Base-by-base conservation (phyloP, 2,797 vertebrate species). In the Macropus fuliginosus region DNA sequence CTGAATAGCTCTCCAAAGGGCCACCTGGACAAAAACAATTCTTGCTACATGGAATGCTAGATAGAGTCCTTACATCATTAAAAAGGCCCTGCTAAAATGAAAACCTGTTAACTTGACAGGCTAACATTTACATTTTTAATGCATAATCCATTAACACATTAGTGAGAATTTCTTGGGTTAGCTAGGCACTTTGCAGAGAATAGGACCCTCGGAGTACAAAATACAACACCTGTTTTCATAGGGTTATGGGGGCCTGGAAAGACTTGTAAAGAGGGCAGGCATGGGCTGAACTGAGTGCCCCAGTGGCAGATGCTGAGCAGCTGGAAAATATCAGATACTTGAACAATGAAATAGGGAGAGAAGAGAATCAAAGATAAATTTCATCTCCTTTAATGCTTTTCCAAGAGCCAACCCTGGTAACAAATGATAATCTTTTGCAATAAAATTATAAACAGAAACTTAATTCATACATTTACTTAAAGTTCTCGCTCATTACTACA, bases 401-500 rank as follows among this genome's bases (percentile, higher is more conserved):
- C 50, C 29, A 3, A 95, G 9, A 97, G 16, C 62, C 91, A 81
- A 50, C 54, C 55, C 93, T 59, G 40, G 56, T 96, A 96, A 91
- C 34, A 96, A 96, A 91, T 93, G 55, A 93, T 93, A 31, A 66
- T 91, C 34, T 90, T 93, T 94, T 92, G 46, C 40, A 74, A 34
- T 81, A 27, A 96, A 96, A 97, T 92, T 92, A 54, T 59, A 93
- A 40, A 66, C 55, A 91, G 27, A 81, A 96, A 40, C 93, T 92
- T 96, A 94, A 91, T 94, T 93, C 90, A 90, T 56, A 40, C 54
- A 91, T 57, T 93, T 92, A 66, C 74, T 56, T 94, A 74, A n/a
- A 96, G 90, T 56, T 93, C 52, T 87, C 96, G 55, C 66, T 46
- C 52, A 24, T 92, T 93, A 91, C 66, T 92, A 40, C 66, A 74